Base-by-base conservation (phyloP, 2,113 vertebrate genomes). In the Chlamydotis undulata region DNA sequence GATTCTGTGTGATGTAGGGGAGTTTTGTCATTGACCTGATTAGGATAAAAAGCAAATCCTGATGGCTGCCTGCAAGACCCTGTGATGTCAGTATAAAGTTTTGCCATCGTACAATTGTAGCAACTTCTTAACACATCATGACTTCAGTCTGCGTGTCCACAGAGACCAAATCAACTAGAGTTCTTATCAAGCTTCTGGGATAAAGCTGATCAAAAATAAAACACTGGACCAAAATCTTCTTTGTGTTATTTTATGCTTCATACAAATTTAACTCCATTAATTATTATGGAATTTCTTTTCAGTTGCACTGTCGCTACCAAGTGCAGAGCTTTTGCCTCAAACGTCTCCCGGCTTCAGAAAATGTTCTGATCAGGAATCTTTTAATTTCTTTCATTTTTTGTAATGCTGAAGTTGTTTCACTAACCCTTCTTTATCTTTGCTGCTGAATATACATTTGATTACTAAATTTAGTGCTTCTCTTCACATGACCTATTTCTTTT, bases 401-500 rank as follows among this genome's bases (percentile, higher is more conserved):
- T 81, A 57, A 79, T 10, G 12, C 69, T 82, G 12, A 53, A 70
- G 69, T 93, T 71, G 82, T 63, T 93, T 91, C 82, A 77, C 64
- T 79, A 92, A 83, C 75, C 52, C 28, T 67, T 94, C 81, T 95
- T 95, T 81, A 91, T 89, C 52, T 94, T 90, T 92, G 69, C 83
- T 95, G 78, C 82, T 95, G 80, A 94, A 93, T 94, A 87, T 95
- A 90, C 25, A 95, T 77, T 96, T 93, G 73, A 89, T 93, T 96
- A 86, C 88, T 96, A 96, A 96, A 93, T 95, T 82, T 93, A 94
- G 75, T 80, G 41, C 22, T 95, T 96, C 91, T 91, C 33, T 96
- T 95, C 84, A 91, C 70, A 90, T 93, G 88, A 86, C 82, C 94
- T 85, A 87, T 96, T 95, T 97, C 83, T 82, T 96, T 96, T 91